These are phyloP conservation scores for Drosophila hydei DNA, from an alignment of 1,140 invertebrate species.

Conservation along the genomic window DNA sequence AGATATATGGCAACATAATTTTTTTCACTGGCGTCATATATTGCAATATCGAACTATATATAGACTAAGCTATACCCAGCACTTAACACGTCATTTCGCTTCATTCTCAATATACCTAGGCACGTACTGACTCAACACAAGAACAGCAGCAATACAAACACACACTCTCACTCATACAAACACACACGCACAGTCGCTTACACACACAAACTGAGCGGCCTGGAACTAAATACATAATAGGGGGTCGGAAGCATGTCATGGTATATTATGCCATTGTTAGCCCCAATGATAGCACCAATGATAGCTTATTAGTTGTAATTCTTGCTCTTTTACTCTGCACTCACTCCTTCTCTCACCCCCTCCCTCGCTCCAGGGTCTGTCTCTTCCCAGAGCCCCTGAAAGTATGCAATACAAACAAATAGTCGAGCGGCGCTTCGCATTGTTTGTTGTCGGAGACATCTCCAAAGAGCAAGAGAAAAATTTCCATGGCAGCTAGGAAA, in stretches of 20 bases:
- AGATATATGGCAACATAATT: not conserved
- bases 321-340: no score
- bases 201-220: not conserved
- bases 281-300: slow-evolving; percentile 15
- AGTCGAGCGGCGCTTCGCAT: not conserved
- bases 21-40: not conserved
- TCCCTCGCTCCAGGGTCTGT: not conserved
- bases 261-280: slow-evolving; percentile 2
- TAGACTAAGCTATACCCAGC: not conserved
- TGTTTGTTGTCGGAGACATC: not conserved
- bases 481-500: not conserved
- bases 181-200: not conserved
- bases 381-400: slow-evolving; percentile 6
- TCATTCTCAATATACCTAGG: slow-evolving; percentile 23
- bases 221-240: not conserved
- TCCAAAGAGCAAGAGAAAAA: slow-evolving; percentile 12
- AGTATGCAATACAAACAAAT: slow-evolving; percentile 22
- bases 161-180: slow-evolving; percentile 8
- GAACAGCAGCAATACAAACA: not conserved
- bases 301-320: not conserved
- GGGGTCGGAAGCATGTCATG: not conserved
- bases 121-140: slow-evolving; percentile 28
- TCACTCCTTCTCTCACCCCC: not conserved
- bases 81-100: slow-evolving; percentile 5
- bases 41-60: not conserved